Evolutionary conservation across 2,888 invertebrate species (phyloP), one percentile per base, ranked within the genome.

Genomic region (Helicoverpa assulta): DNA sequence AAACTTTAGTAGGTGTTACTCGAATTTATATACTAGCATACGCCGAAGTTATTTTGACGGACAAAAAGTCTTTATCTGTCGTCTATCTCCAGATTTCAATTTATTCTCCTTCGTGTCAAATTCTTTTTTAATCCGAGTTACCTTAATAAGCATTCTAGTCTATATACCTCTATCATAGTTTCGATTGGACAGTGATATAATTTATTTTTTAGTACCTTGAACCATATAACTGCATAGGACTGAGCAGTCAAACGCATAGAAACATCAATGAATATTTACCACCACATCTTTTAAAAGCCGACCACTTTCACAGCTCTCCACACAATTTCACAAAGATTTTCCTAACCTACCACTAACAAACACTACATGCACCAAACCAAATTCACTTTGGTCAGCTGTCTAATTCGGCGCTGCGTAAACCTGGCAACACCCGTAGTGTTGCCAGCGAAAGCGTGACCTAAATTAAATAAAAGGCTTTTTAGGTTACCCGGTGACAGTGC

Each of bases 401-500:
- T 33, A 73, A 70, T 79, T 66, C 54, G 18, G 54, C 33, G 62
- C 26, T 51, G 52, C 51, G 43, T 58, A 26, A 56, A 64, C 12
- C 37, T 37, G 37, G 37, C 37, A 37, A 37, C 37, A 70, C 56
- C 10, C 29, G 52, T 51, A 56, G 54, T 72, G 67, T 51, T 55
- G 47, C 26, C 12, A 56, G 65, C 70, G 52, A 65, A 65, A 75
- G 70, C 65, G 51, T 70, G 72, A 72, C 80, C 80, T 70, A 76
- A 82, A 80, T 82, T 79, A 62, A 43, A 62, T 79, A 73, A 75
- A 82, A 73, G 66, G 43, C 54, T 72, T 72, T 64, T 63, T 63
- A 63, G 79, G 79, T 73, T 63, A 54, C 50, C 14, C 61, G n/a
- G 33, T 52, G 26, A 50, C 53, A 19, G 29, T 43, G 51, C 21